These are phyloP conservation scores for Anisognathus igniventris DNA, from an alignment of 2,797 vertebrate species.

Conservation along the genomic window DNA sequence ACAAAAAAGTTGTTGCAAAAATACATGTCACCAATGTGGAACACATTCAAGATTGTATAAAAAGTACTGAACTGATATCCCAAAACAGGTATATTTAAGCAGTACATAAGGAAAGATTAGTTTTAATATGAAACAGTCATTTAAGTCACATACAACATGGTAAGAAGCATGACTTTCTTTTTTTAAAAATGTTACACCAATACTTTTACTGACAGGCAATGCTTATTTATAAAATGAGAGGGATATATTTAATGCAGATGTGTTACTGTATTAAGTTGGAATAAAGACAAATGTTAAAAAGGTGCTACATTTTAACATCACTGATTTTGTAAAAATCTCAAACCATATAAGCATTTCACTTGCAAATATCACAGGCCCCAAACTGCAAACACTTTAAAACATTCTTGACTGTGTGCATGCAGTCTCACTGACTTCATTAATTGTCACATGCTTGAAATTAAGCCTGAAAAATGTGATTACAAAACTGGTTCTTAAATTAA, in stretches of 20 bases:
- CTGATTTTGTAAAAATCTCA: conserved; percentile 49
- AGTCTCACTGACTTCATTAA: not conserved
- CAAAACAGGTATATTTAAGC: conserved; percentile 79
- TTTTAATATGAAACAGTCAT: conserved; percentile 82
- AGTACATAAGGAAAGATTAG: conserved; percentile 77
- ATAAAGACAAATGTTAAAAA: conserved; percentile 35
- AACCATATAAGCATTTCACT: conserved; percentile 3
- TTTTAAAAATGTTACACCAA: conserved; percentile 60
- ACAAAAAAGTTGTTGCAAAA: conserved; percentile 73
- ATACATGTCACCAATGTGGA: conserved; percentile 83
- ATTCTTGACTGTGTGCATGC: not conserved
- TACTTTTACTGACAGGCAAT: conserved; percentile 72
- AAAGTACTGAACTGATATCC: conserved; percentile 80
- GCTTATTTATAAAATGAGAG: conserved; percentile 64
- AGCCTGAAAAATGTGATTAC: not conserved
- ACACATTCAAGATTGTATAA: conserved; percentile 77
- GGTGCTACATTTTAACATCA: conserved; percentile 46
- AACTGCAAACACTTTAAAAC: not conserved
- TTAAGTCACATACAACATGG: conserved; percentile 78
- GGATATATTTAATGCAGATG: conserved; percentile 29
- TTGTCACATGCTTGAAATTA: not conserved
- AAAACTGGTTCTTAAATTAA: not conserved
- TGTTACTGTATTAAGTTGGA: conserved; percentile 12
- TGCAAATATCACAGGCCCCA: not conserved
- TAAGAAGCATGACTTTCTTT: conserved; percentile 73